A percentile compares a stretch with the other conserved stretches of the same genome.
phyloP scores from a whole-genome alignment of 1,140 invertebrate genomes.

The Leguminivora glycinivorella region DNA sequence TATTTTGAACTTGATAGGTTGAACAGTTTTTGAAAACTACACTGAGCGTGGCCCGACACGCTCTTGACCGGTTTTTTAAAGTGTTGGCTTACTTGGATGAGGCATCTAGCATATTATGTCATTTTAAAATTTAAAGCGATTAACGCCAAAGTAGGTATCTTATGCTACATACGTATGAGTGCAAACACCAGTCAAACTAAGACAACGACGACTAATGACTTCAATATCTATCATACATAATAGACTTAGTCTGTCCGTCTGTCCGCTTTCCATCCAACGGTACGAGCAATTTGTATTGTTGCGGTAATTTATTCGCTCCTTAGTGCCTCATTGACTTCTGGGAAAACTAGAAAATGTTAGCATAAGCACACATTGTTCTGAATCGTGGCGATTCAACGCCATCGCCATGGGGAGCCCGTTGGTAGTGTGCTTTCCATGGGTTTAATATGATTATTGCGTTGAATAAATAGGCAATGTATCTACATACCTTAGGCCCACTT shows the following conservation, averaged over 20 bases:
- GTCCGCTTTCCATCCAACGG: slow-evolving; percentile 19
- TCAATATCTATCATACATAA: slow-evolving; percentile 1
- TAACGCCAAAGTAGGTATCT: too few species aligned
- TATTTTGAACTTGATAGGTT: too few species aligned
- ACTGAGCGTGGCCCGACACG: too few species aligned
- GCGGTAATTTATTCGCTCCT: slow-evolving; percentile 21
- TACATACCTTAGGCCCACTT: too few species aligned
- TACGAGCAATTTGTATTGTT: slow-evolving; percentile 27
- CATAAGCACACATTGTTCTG: slow-evolving; percentile 20
- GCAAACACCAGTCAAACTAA: background rate
- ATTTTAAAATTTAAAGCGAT: too few species aligned
- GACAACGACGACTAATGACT: background rate
- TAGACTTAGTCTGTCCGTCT: slow-evolving; percentile 10
- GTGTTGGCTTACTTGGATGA: too few species aligned
- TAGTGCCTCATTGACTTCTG: slow-evolving; percentile 24
- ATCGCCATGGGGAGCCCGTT: background rate
- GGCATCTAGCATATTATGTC: too few species aligned
- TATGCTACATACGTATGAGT: background rate
- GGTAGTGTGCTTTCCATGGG: background rate
- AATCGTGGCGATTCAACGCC: too few species aligned
- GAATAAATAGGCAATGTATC: too few species aligned
- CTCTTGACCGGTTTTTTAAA: too few species aligned
- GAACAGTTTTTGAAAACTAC: too few species aligned
- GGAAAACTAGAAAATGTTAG: slow-evolving; percentile 26
- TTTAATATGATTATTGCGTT: background rate